Conservation (phyloP, 2,113 vertebrate genomes). For the Anser brachyrhynchus region DNA sequence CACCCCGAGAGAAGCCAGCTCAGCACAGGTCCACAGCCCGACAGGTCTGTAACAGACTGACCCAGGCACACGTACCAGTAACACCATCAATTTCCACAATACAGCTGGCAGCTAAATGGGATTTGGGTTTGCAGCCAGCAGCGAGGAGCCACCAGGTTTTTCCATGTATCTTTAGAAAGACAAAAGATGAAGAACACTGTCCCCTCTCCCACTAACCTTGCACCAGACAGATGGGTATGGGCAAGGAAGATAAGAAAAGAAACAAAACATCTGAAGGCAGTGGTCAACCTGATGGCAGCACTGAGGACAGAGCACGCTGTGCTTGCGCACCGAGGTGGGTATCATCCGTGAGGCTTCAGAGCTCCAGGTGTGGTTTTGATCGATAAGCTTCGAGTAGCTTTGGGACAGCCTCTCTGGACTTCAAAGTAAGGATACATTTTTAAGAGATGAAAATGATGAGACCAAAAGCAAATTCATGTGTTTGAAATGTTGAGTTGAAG, state of each 20-base stretch:
- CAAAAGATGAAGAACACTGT: neutral
- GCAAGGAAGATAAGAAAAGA: neutral
- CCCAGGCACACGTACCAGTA: neutral
- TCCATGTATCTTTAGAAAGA: neutral
- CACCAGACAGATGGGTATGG: neutral
- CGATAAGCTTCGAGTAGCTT: neutral
- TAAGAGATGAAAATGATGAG: fast-evolving
- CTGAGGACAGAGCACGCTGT: neutral
- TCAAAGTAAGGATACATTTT: neutral
- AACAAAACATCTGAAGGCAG: neutral
- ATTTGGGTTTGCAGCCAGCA: neutral
- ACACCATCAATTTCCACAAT: neutral
- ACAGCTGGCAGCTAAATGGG: neutral
- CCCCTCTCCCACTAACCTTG: neutral
- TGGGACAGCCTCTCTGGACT: neutral
- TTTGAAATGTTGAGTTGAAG: neutral
- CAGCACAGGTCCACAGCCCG: constrained; percentile 7
- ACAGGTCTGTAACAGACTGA: neutral
- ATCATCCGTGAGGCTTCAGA: neutral
- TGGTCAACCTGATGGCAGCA: fast-evolving
- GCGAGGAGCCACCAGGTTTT: neutral
- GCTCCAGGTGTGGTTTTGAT: neutral
- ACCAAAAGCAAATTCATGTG: fast-evolving
- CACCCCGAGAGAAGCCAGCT: constrained; percentile 14
- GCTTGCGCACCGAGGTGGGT: fast-evolving